phyloP scores from a whole-genome alignment of 2,113 vertebrate species.

The Sialia sialis region DNA sequence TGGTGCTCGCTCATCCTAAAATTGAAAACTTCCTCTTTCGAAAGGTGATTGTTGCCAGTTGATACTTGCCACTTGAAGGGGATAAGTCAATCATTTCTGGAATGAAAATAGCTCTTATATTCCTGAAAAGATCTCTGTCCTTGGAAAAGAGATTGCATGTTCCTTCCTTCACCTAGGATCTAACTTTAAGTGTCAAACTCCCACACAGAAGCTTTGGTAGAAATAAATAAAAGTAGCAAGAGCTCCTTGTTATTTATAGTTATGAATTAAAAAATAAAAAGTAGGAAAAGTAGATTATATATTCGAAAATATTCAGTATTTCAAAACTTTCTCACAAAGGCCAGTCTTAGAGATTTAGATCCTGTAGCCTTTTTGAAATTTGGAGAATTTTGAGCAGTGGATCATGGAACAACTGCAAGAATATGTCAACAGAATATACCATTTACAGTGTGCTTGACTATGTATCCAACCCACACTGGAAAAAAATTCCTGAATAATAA shows the following conservation, averaged over 20 bases:
- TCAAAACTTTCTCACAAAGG: not conserved
- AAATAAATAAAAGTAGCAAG: not conserved
- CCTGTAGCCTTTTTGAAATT: not conserved
- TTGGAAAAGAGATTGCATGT: not conserved
- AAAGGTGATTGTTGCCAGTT: conserved; percentile 53
- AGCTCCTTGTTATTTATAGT: not conserved
- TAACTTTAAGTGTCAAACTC: not conserved
- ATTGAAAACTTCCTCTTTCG: conserved; percentile 56
- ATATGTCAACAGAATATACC: not conserved
- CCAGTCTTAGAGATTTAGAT: not conserved
- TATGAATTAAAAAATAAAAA: not conserved
- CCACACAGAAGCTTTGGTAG: not conserved
- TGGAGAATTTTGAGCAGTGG: not conserved
- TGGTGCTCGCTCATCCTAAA: conserved; percentile 14
- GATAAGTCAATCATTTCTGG: not conserved
- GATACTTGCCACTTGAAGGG: not conserved
- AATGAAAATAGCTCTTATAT: not conserved
- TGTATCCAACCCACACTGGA: not conserved
- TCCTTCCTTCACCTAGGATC: not conserved
- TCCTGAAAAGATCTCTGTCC: not conserved
- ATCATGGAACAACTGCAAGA: not conserved
- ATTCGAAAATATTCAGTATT: not conserved
- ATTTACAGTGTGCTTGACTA: not conserved
- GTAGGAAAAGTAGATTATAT: not conserved
- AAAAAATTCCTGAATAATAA: not conserved